These are phyloP conservation scores for Monopterus albus DNA, from an alignment of 2,113 vertebrate species.

Conservation along the genomic window DNA sequence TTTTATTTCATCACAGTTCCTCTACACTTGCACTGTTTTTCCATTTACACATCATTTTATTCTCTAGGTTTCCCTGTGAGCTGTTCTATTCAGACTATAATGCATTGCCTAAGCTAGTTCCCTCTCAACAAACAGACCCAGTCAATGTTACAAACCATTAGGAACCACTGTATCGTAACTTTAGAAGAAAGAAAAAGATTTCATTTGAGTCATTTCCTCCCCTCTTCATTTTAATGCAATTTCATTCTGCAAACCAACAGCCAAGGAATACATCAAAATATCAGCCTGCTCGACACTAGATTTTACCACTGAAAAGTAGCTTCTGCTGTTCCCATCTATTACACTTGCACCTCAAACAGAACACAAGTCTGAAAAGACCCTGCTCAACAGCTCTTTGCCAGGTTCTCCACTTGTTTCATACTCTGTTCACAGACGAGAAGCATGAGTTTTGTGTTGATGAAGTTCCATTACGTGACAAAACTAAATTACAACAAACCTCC, in stretches of 20 bases:
- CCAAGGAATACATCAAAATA: slow-evolving; percentile 46
- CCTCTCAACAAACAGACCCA: slow-evolving; percentile 12
- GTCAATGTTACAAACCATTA: slow-evolving; percentile 5
- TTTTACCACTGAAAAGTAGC: slow-evolving; percentile 5
- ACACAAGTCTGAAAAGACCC: neutral
- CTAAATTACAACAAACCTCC: slow-evolving; percentile 7
- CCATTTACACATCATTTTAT: neutral
- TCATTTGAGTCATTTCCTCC: slow-evolving; percentile 4
- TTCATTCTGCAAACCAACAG: slow-evolving; percentile 43
- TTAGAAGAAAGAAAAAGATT: slow-evolving; percentile 30
- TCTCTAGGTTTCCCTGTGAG: neutral
- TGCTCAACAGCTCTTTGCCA: neutral
- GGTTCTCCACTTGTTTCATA: neutral
- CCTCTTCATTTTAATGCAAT: slow-evolving; percentile 46
- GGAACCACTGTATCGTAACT: slow-evolving; percentile 31
- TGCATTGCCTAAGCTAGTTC: neutral
- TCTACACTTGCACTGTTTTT: neutral
- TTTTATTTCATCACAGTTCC: neutral
- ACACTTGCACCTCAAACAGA: slow-evolving; percentile 4
- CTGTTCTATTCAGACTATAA: neutral
- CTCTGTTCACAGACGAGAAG: neutral
- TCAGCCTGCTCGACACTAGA: slow-evolving; percentile 33
- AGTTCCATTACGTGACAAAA: neutral
- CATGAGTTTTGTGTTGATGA: neutral
- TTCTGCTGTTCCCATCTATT: slow-evolving; percentile 34